Evolutionary conservation across 2,888 invertebrate species (phyloP).

Genomic region (Drosophila cognata): DNA sequence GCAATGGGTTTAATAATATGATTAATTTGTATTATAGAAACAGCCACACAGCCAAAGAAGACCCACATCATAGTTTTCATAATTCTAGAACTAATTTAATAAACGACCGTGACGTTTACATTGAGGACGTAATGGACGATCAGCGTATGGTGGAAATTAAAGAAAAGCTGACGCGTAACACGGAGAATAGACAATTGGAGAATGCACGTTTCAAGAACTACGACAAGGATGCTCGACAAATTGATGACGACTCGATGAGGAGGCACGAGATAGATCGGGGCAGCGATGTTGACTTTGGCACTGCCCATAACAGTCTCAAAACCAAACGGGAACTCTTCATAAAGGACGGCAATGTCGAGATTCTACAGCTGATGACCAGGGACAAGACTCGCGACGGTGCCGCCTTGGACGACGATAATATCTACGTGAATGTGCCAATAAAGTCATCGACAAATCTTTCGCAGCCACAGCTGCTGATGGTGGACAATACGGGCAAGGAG

Average conservation of each 20-base stretch:
- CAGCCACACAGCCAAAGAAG: constrained; percentile 83
- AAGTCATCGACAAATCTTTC: constrained; percentile 86
- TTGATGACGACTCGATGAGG: constrained; percentile 90
- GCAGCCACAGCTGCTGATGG: constrained; percentile 88
- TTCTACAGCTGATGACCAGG: constrained; percentile 91
- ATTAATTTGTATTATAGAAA: constrained; percentile 71
- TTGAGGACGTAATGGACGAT: constrained; percentile 83
- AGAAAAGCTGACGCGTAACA: constrained; percentile 68
- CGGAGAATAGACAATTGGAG: constrained; percentile 79
- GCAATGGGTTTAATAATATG: not conserved
- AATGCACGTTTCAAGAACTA: constrained; percentile 62
- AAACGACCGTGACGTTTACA: constrained; percentile 84
- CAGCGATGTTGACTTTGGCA: constrained; percentile 87
- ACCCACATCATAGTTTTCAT: constrained; percentile 83
- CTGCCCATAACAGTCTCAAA: constrained; percentile 78
- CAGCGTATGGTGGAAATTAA: constrained; percentile 68
- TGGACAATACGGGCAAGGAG: constrained; percentile 93
- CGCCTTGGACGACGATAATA: constrained; percentile 87
- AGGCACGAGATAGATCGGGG: constrained; percentile 92
- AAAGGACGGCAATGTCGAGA: constrained; percentile 94
- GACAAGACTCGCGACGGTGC: constrained; percentile 86
- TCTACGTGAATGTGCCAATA: constrained; percentile 87
- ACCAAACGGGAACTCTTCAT: constrained; percentile 90
- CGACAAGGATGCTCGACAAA: constrained; percentile 85
- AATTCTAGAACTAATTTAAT: constrained; percentile 85